These are phyloP conservation scores for Gerris buenoi DNA, from an alignment of 1,140 invertebrate species.

Conservation along the genomic window DNA sequence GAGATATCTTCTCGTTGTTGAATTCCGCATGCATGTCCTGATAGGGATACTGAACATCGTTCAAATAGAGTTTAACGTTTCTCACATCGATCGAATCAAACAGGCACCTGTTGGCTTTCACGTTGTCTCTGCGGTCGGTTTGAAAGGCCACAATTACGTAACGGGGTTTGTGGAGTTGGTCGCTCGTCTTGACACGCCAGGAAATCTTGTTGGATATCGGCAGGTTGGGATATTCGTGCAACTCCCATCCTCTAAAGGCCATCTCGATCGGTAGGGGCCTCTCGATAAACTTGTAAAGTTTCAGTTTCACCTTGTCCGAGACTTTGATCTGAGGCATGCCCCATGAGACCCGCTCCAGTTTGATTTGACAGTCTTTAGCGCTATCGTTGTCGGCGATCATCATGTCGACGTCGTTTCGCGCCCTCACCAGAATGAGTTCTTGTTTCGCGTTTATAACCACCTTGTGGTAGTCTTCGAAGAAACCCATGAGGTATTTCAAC, in stretches of 20 bases:
- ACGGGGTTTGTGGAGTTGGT: constrained; percentile 24
- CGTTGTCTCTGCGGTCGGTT: constrained; percentile 17
- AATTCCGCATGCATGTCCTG: constrained; percentile 24
- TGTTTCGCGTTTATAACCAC: constrained; percentile 32
- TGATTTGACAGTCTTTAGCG: constrained; percentile 16
- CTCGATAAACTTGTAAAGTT: constrained; percentile 16
- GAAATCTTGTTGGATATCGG: constrained; percentile 21
- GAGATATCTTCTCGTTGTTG: no score
- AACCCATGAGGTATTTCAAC: constrained; percentile 28
- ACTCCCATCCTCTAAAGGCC: constrained; percentile 27
- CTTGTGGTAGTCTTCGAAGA: constrained; percentile 33
- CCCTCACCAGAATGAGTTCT: constrained; percentile 30
- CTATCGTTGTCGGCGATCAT: neutral
- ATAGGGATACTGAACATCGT: constrained; percentile 26
- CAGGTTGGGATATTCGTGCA: constrained; percentile 29
- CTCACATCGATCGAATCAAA: constrained; percentile 23
- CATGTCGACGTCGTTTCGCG: constrained; percentile 23
- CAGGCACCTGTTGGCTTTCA: constrained; percentile 9
- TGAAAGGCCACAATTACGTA: constrained; percentile 22
- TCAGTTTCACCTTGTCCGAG: constrained; percentile 16
- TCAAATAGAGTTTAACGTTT: constrained; percentile 26
- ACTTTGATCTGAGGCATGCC: constrained; percentile 22
- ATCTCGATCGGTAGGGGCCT: constrained; percentile 21
- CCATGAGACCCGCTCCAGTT: constrained; percentile 22
- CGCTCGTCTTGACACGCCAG: constrained; percentile 24